Evolutionary conservation across 1,140 invertebrate species (phyloP).

Genomic region (Pemphigus obesinymphae): DNA sequence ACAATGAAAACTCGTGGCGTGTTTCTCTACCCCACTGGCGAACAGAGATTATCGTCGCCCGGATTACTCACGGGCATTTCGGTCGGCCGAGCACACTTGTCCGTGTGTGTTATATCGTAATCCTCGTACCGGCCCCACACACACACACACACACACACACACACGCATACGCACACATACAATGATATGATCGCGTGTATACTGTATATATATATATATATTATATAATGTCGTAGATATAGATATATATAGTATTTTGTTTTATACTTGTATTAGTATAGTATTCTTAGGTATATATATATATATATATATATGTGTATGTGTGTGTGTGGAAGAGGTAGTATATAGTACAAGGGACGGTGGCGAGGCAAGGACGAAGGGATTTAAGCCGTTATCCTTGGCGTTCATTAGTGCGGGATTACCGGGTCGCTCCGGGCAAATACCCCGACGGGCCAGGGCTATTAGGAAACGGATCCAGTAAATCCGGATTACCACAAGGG

Average conservation of each 20-base stretch:
- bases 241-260: background rate
- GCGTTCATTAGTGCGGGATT: constrained; percentile 41
- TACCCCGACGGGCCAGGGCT: constrained; percentile 17
- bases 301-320: too few relatives aligned
- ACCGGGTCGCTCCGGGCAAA: constrained; percentile 34
- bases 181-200: background rate
- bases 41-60: constrained; percentile 5
- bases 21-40: background rate
- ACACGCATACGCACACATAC: background rate
- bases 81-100: constrained; percentile 8
- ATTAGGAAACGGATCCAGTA: constrained; percentile 37
- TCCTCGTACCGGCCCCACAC: background rate
- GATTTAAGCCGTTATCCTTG: constrained; percentile 39
- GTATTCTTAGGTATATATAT: background rate
- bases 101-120: background rate
- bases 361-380: constrained; percentile 11
- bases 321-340: background rate
- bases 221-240: background rate
- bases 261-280: background rate
- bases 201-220: background rate
- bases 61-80: constrained; percentile 4
- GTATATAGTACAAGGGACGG: background rate
- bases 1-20: background rate
- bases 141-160: background rate
- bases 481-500: constrained; percentile 40